These are phyloP conservation scores for Encarsia formosa DNA, from an alignment of 2,888 invertebrate genomes.

Conservation along the genomic window DNA sequence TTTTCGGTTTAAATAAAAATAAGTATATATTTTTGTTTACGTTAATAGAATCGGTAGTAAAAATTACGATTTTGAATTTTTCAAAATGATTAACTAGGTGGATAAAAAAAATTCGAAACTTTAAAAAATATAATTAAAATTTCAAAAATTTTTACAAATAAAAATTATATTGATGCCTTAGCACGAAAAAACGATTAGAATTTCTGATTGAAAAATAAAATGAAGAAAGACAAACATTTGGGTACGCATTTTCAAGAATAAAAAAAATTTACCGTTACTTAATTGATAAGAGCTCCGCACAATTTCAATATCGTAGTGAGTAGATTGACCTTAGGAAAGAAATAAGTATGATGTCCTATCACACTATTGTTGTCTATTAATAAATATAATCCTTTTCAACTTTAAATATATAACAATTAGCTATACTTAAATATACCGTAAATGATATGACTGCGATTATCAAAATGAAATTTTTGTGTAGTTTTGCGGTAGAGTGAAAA, in stretches of 20 bases:
- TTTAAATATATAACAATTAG: slow-evolving; percentile 6
- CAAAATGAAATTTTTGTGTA: slow-evolving; percentile 19
- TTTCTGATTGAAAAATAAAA: slow-evolving; percentile 6
- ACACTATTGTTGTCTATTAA: slow-evolving; percentile 41
- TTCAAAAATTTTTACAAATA: too few species aligned
- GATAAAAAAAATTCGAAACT: too few species aligned
- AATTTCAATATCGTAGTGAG: slow-evolving; percentile 22
- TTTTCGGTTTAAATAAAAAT: too few species aligned
- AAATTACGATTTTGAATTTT: too few species aligned
- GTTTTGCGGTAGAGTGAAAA: slow-evolving; percentile 3
- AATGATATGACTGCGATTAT: slow-evolving; percentile 20
- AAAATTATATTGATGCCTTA: too few species aligned
- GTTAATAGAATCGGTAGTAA: too few species aligned
- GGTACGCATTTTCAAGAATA: slow-evolving; percentile 25
- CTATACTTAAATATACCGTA: too few species aligned
- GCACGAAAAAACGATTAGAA: too few species aligned
- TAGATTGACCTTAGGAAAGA: slow-evolving; percentile 35
- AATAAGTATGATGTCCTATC: slow-evolving; percentile 26
- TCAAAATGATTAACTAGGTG: too few species aligned
- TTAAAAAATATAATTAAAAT: too few species aligned
- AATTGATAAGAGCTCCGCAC: slow-evolving; percentile 18
- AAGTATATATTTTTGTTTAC: too few species aligned
- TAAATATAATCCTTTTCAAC: slow-evolving; percentile 23
- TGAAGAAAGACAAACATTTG: slow-evolving; percentile 17
- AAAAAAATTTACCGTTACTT: slow-evolving; percentile 15